Evolutionary conservation across 2,888 invertebrate species (phyloP).

Genomic region (Congeria kusceri): DNA sequence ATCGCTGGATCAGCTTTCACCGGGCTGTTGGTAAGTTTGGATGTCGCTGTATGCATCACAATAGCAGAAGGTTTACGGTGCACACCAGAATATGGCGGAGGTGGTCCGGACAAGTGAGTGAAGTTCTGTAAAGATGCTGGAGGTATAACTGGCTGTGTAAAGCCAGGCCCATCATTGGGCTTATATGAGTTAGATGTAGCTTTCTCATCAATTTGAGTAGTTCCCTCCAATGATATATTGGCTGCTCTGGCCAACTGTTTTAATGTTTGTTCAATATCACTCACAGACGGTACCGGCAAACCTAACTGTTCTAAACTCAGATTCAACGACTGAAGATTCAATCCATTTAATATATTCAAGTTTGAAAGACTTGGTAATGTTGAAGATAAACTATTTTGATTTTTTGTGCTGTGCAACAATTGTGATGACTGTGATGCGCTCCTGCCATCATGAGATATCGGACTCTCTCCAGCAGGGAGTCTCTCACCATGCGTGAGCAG

Average conservation of each 20-base stretch:
- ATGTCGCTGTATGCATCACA: neutral
- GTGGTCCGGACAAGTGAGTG: conserved; percentile 42
- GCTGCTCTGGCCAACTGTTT: conserved; percentile 57
- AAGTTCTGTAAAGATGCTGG: conserved; percentile 44
- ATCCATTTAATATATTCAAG: conserved; percentile 47
- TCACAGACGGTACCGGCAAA: conserved; percentile 54
- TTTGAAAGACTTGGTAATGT: conserved; percentile 44
- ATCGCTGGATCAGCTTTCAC: neutral
- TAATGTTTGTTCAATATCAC: conserved; percentile 64
- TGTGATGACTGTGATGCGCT: neutral
- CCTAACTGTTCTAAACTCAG: conserved; percentile 57
- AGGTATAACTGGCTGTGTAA: conserved; percentile 39
- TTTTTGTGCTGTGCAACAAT: neutral
- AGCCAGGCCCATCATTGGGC: conserved; percentile 18
- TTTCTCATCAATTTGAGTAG: conserved; percentile 13
- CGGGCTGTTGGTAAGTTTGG: neutral
- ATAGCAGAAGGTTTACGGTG: conserved; percentile 42
- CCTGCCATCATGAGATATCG: conserved; percentile 23
- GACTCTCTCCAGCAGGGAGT: neutral
- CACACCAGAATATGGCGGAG: conserved; percentile 61
- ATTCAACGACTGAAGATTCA: conserved; percentile 56
- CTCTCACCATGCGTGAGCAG: no score
- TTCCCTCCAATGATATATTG: conserved; percentile 50
- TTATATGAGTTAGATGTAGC: conserved; percentile 19
- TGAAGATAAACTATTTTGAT: conserved; percentile 10